These are phyloP conservation scores for Nymphicus hollandicus DNA, from an alignment of 2,113 vertebrate species.

Conservation along the genomic window DNA sequence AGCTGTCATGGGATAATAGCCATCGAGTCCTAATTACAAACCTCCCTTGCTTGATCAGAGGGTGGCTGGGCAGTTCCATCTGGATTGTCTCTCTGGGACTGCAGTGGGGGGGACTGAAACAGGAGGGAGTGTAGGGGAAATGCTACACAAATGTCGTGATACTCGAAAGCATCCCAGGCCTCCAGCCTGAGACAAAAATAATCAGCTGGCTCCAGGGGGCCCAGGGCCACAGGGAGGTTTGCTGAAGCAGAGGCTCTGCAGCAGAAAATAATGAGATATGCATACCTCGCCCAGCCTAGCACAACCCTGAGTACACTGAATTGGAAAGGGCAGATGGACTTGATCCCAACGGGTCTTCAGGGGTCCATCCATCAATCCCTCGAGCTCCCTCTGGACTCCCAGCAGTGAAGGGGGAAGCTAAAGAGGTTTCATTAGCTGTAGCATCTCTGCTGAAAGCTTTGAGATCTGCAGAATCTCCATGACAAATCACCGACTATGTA, in stretches of 20 bases:
- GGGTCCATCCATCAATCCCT: not conserved
- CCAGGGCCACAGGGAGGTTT: not conserved
- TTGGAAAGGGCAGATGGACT: not conserved
- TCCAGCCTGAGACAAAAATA: slow-evolving; percentile 5
- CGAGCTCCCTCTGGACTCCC: not conserved
- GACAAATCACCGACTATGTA: not conserved
- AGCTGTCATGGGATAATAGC: slow-evolving; percentile 21
- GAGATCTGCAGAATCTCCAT: not conserved
- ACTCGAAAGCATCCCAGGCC: not conserved
- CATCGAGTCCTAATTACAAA: not conserved
- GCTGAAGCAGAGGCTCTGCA: not conserved
- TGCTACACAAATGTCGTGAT: not conserved
- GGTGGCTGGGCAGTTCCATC: slow-evolving; percentile 8
- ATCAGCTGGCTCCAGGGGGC: not conserved
- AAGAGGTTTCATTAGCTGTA: not conserved
- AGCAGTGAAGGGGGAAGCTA: not conserved
- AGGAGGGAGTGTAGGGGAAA: not conserved
- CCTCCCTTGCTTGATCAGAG: not conserved
- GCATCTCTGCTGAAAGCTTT: not conserved
- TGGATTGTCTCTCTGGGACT: not conserved
- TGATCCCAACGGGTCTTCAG: not conserved
- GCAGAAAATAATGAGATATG: not conserved
- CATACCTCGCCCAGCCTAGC: not conserved
- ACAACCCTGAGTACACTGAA: not conserved
- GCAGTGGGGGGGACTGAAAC: not conserved